Base-by-base conservation (phyloP, 2,797 vertebrate genomes). In the Microctenopoma steveboyesi region DNA sequence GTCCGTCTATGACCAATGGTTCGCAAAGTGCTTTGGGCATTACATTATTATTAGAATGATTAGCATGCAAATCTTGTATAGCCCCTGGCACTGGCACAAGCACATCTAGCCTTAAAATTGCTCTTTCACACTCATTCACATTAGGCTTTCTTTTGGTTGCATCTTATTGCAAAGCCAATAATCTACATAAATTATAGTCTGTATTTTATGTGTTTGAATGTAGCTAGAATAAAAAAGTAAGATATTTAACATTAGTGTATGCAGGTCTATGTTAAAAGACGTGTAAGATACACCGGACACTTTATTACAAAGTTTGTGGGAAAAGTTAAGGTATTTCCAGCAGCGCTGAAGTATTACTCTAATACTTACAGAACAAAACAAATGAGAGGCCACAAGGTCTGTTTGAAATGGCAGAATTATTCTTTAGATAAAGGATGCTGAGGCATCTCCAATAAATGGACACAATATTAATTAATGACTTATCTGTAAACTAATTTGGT, bases 11-110 rank as follows among this genome's bases (percentile, higher is more conserved):
- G 88, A 91, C 92, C 91, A 88, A 78, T 89, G 90, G 88, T 88
- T 91, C 75, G 75, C 91, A 88, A 85, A 90, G 82, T 88, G 92
- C 94, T 93, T 27, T 85, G 86, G 93, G 92, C 92, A 88, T 92
- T 89, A 92, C 93, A 93, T 94, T 94, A 94, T 93, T 93, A 94
- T 94, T 93, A 92, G 90, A 93, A 92, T 92, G 91, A 95, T 95
- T 94, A 94, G 92, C 93, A 95, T 95, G 93, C 92, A 93, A 94
- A 95, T 94, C 91, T 91, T 90, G 91, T 91, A 87, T 91, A 83
- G 92, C 93, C 89, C 64, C 80, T 88, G 91, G 94, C 91, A 78
- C 81, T 92, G 92, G 89, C 88, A 90, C 89, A 84, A 87, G 86
- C 88, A 93, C 86, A 91, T 90, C 88, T 90, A 90, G 87, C 88